Evolutionary conservation across 2,797 vertebrate species (phyloP).

Genomic region (Enteromius treurensis): DNA sequence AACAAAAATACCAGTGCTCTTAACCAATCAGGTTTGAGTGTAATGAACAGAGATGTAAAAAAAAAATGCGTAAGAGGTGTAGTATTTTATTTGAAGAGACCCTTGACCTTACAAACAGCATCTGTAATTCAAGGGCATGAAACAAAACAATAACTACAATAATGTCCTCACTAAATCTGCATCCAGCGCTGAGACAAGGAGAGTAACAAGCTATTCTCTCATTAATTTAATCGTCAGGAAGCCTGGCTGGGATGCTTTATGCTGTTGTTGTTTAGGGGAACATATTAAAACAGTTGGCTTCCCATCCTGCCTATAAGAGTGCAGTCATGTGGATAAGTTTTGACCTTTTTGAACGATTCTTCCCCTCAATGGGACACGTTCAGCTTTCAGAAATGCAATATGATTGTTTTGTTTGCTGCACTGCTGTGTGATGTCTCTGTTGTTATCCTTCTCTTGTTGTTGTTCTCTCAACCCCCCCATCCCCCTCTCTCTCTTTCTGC

Average conservation of each 20-base stretch:
- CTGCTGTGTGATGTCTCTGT: conserved; percentile 52
- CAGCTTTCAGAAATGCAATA: conserved; percentile 60
- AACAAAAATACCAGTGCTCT: not conserved
- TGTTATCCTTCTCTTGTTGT: conserved; percentile 35
- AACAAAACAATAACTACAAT: not conserved
- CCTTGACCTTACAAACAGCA: not conserved
- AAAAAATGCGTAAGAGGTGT: not conserved
- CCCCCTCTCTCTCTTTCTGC: conserved; percentile 20
- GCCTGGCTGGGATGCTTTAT: not conserved
- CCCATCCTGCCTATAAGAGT: conserved; percentile 50
- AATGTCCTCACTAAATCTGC: not conserved
- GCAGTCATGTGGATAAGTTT: conserved; percentile 67
- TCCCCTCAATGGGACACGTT: conserved; percentile 65
- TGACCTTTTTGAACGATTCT: conserved; percentile 69
- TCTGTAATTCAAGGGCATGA: not conserved
- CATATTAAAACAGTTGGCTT: conserved; percentile 26
- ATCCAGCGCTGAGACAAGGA: not conserved
- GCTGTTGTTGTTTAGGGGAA: conserved; percentile 27
- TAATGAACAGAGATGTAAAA: not conserved
- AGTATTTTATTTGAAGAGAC: not conserved
- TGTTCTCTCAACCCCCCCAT: conserved; percentile 7
- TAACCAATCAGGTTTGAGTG: not conserved
- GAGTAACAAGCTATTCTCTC: not conserved
- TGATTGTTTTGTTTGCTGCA: conserved; percentile 64
- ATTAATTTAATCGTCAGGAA: conserved; percentile 7